A percentile compares a stretch with the other conserved stretches of the same genome.
These are phyloP conservation scores for Jacana jacana DNA, from an alignment of 2,113 vertebrate species.

Conservation along the genomic window DNA sequence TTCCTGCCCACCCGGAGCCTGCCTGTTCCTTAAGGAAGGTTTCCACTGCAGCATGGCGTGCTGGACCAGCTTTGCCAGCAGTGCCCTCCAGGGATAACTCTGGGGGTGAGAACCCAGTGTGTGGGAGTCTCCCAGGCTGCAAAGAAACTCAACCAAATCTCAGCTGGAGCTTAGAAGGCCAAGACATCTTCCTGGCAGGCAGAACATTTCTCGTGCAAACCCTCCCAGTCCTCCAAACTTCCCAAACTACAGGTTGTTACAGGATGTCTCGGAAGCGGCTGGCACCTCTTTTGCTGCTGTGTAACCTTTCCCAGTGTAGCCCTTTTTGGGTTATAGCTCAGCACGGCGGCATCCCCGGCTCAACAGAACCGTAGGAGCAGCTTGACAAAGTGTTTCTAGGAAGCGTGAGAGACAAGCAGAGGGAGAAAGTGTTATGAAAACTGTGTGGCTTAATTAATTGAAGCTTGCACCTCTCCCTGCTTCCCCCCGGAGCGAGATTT, in stretches of 20 bases:
- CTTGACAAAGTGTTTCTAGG: neutral
- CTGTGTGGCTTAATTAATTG: slow-evolving; percentile 46
- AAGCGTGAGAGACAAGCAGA: slow-evolving; percentile 1
- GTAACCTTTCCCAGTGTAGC: neutral
- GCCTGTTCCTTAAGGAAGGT: neutral
- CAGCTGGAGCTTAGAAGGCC: neutral
- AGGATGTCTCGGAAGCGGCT: neutral
- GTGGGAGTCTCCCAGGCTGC: neutral
- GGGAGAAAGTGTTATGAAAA: slow-evolving; percentile 56
- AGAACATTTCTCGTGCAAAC: neutral
- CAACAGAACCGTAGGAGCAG: neutral
- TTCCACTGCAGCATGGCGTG: neutral
- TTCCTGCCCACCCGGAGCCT: rapidly evolving
- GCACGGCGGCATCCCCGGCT: neutral
- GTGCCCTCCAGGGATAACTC: neutral
- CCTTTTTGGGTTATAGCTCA: neutral
- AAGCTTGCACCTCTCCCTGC: neutral
- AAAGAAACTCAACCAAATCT: neutral
- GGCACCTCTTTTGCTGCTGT: neutral
- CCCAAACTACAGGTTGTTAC: neutral
- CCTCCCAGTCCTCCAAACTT: neutral
- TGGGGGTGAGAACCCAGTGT: neutral
- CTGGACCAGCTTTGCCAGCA: neutral
- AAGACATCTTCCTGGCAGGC: neutral
- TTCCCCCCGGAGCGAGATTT: neutral